Evolutionary conservation across 2,888 invertebrate species (phyloP).

Genomic region (Melieria omissa): DNA sequence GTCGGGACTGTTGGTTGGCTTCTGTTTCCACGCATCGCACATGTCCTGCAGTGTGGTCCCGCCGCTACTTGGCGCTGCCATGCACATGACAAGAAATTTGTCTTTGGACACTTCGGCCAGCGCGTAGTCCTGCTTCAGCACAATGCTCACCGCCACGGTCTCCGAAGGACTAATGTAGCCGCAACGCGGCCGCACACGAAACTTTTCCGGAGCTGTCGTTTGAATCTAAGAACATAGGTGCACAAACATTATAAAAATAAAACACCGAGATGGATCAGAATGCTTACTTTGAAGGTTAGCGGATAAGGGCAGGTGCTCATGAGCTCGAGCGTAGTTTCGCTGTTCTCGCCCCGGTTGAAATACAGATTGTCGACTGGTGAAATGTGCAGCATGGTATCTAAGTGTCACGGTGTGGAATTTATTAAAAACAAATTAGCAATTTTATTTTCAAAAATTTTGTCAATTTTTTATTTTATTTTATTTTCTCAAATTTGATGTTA

Average conservation of each 20-base stretch:
- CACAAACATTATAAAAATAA: constrained; percentile 1
- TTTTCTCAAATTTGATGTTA: constrained; percentile 20
- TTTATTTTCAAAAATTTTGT: constrained; percentile 32
- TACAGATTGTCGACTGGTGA: constrained; percentile 77
- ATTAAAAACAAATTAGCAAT: constrained; percentile 32
- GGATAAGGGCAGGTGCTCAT: constrained; percentile 75
- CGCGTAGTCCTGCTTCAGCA: constrained; percentile 79
- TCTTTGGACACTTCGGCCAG: constrained; percentile 78
- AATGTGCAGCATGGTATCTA: constrained; percentile 72
- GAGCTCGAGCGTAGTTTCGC: constrained; percentile 74
- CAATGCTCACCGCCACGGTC: constrained; percentile 75
- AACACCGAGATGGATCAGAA: neutral
- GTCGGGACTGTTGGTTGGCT: constrained; percentile 68
- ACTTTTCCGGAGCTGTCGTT: constrained; percentile 96
- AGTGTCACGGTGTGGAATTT: constrained; percentile 33
- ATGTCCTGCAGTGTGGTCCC: constrained; percentile 71
- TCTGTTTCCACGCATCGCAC: constrained; percentile 79
- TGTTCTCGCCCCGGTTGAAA: constrained; percentile 70
- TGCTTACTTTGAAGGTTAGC: constrained; percentile 76
- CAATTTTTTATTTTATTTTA: constrained; percentile 19
- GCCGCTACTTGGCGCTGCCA: constrained; percentile 73
- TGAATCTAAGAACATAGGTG: constrained; percentile 76
- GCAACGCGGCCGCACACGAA: constrained; percentile 89
- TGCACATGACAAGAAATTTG: constrained; percentile 89
- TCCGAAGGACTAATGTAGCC: constrained; percentile 78